phyloP scores from a whole-genome alignment of 2,113 vertebrate species.

The Pheucticus melanocephalus region DNA sequence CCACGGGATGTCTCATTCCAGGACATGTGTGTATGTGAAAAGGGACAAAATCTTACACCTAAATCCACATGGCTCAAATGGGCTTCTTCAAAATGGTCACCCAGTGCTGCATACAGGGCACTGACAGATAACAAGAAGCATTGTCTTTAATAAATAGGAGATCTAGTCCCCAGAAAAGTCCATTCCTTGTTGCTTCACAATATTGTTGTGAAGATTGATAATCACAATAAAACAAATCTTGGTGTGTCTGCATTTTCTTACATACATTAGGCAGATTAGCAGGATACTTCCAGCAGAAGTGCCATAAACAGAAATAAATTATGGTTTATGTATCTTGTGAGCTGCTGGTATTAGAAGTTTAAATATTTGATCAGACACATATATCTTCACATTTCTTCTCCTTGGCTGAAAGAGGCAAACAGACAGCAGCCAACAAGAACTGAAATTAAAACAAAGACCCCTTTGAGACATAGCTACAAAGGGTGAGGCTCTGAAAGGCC shows the following conservation, averaged over 20 bases:
- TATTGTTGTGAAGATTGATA: not conserved
- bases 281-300: conserved; percentile 27
- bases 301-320: conserved; percentile 32
- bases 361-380: conserved; percentile 49
- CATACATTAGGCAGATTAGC: conserved; percentile 31
- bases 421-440: not conserved
- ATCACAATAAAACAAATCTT: not conserved
- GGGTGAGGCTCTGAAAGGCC: not conserved
- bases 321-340: not conserved
- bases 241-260: conserved; percentile 8
- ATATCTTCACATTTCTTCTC: not conserved
- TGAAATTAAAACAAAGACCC: not conserved
- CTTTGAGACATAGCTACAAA: not conserved
- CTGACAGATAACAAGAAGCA: not conserved
- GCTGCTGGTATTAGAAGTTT: conserved; percentile 24
- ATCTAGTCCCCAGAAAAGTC: not conserved
- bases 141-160: not conserved
- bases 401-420: not conserved
- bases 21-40: not conserved
- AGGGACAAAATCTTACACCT: not conserved
- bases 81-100: not conserved
- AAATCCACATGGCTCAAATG: accelerated
- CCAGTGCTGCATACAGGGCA: not conserved
- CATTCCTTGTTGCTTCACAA: not conserved
- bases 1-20: not conserved